These are phyloP conservation scores for Drosophila mimica DNA, from an alignment of 2,888 invertebrate species.

Conservation along the genomic window DNA sequence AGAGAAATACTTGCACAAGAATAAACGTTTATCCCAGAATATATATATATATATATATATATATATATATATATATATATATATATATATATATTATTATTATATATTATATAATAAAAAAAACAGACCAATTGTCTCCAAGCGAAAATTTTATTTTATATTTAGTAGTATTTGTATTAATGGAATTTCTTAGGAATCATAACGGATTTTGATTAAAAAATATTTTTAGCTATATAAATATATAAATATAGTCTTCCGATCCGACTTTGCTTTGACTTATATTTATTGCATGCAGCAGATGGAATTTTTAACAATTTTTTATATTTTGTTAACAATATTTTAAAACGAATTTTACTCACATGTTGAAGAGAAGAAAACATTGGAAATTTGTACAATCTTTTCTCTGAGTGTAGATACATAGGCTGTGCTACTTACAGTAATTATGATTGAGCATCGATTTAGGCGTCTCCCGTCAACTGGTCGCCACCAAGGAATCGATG, in stretches of 20 bases:
- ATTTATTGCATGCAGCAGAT: neutral
- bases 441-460: conserved; percentile 10
- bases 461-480: conserved; percentile 15
- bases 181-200: no score
- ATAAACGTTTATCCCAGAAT: neutral
- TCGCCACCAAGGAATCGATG: conserved; percentile 8
- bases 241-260: neutral
- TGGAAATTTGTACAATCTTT: neutral
- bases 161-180: no score
- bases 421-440: neutral
- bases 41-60: no score
- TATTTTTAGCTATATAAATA: no score
- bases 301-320: neutral
- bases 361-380: neutral
- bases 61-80: no score
- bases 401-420: neutral
- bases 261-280: neutral
- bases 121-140: neutral
- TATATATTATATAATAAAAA: no score
- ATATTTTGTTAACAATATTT: neutral
- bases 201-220: neutral
- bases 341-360: neutral
- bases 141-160: no score
- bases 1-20: neutral
- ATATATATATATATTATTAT: no score